Conservation (phyloP, 2,797 vertebrate species). For the Notamacropus eugenii region DNA sequence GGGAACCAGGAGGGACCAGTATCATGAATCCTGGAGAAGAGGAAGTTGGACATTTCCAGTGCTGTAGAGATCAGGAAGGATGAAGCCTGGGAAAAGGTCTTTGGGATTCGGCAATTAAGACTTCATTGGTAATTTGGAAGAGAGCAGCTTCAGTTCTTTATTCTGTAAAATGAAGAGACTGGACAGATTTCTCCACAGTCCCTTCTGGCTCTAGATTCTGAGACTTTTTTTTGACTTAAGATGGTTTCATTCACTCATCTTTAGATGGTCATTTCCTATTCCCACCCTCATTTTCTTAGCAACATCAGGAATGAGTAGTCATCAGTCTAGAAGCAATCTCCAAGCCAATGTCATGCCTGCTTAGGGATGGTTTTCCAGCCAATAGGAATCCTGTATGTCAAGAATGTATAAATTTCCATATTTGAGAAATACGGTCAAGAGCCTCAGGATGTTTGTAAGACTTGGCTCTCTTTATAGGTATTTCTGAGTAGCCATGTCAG, state of each 20-base stretch:
- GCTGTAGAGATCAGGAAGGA: background rate
- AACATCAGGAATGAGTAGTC: background rate
- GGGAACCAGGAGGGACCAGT: background rate
- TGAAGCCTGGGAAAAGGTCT: background rate
- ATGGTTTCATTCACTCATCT: background rate
- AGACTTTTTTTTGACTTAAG: background rate
- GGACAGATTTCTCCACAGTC: background rate
- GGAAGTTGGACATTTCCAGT: background rate
- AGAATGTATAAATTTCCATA: background rate
- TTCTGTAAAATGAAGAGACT: background rate
- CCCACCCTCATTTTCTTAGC: background rate
- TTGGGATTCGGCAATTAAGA: background rate
- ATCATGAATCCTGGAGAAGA: background rate
- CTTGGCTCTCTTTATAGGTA: background rate
- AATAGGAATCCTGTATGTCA: constrained; percentile 11
- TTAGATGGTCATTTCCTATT: background rate
- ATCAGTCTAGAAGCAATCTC: background rate
- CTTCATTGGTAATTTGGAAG: background rate
- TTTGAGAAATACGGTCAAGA: background rate
- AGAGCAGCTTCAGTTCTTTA: background rate
- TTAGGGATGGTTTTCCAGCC: background rate
- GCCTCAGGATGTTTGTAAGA: background rate
- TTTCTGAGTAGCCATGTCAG: background rate
- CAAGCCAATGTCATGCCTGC: background rate
- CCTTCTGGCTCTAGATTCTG: background rate